Evolutionary conservation across 2,888 invertebrate genomes (phyloP), one percentile per base, ranked within the genome.

Genomic region (Leptogaster cylindrica): DNA sequence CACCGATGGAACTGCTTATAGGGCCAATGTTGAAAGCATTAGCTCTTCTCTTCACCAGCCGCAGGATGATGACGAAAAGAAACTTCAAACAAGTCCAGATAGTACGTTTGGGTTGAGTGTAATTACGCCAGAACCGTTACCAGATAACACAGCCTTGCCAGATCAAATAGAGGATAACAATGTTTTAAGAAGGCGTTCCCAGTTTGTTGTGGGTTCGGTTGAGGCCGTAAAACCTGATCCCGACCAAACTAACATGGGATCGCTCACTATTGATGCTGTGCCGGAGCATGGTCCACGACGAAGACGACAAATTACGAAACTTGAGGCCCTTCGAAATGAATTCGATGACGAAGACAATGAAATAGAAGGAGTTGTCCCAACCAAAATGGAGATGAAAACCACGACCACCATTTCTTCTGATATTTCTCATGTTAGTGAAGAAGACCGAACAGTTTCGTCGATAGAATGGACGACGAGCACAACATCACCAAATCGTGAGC

Each of bases 171-270:
- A 66, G 3, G 68, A 70, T 8, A 58, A 68, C 20, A 70, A 69
- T 44, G 63, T 69, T 20, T 31, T 74, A 46, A 64, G 66, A 48
- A 61, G 69, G 44, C 81, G 83, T 33, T 82, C 80, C 52, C 86
- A 88, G 75, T 89, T 88, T 76, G 88, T 89, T 0, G 88, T 88
- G 1, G 88, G 88, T 0, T 88, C 84, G 73, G 82, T 88, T 39
- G 70, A 71, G 27, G 58, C 65, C 5, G 16, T 55, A 18, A n/a
- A 33, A 16, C 25, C 46, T 7, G 5, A 39, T n/a, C 3, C 63
- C 5, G 44, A 41, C 6, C 58, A 41, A 23, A 44, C 50, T 6
- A 51, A 66, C 28, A 65, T 70, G 5, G 58, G 44, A 18, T 83
- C 85, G 27, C 83, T 81, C 1, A 85, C 86, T 1, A 85, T 87